These are phyloP conservation scores for rabbit (Oryctolagus cuniculus) DNA, from an alignment of 2,113 vertebrate genomes.

Conservation along the genomic window DNA sequence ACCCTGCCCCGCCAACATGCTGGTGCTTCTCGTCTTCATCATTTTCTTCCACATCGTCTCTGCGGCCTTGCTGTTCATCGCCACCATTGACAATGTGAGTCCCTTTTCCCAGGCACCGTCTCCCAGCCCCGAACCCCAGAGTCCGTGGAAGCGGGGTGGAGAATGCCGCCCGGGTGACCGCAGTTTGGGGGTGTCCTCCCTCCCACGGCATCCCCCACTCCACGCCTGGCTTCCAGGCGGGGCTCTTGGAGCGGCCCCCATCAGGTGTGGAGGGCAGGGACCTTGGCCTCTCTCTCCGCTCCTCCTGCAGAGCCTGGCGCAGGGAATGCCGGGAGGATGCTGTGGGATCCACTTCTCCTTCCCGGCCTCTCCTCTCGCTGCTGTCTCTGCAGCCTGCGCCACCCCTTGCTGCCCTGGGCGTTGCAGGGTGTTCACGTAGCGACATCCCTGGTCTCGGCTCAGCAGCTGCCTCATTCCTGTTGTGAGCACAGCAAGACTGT, in stretches of 20 bases:
- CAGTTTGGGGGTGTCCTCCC: not conserved
- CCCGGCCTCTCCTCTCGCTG: not conserved
- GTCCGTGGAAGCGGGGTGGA: not conserved
- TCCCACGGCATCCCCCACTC: not conserved
- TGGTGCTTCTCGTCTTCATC: constrained; percentile 91
- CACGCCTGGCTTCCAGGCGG: not conserved
- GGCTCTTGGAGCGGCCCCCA: not conserved
- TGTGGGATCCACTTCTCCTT: not conserved
- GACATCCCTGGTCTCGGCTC: not conserved
- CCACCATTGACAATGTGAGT: constrained; percentile 91
- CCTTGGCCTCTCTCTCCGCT: not conserved
- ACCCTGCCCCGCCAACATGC: constrained; percentile 81
- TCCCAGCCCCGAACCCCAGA: not conserved
- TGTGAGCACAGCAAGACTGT: not conserved
- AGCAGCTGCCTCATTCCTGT: not conserved
- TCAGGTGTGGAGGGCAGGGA: not conserved
- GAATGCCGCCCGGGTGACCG: not conserved
- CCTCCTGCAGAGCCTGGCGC: not conserved
- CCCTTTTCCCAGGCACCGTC: not conserved
- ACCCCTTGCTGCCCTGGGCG: not conserved
- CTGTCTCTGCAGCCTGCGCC: not conserved
- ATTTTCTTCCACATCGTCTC: constrained; percentile 90
- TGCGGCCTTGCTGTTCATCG: constrained; percentile 87
- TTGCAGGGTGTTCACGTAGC: not conserved
- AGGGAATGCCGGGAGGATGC: not conserved